Evolutionary conservation across 2,888 invertebrate species (phyloP), one percentile per base, ranked within the genome.

Genomic region (Priocnemis perturbator): DNA sequence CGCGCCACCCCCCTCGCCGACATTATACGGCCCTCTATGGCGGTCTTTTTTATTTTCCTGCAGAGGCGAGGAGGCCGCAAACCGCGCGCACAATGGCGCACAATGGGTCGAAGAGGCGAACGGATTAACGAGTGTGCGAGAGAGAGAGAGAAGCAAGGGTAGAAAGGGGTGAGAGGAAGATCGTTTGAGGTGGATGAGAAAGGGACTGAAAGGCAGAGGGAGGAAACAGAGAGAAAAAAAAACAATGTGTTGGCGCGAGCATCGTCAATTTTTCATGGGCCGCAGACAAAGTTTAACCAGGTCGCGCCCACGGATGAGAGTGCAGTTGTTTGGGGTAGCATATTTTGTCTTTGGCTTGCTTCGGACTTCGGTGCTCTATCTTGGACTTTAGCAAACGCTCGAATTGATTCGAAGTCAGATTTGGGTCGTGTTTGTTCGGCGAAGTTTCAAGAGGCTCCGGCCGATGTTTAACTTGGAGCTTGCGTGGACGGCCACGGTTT

Each of bases 1-100:
- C 3, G 37, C 50, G n/a, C 47, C 50, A 50, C 5, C 14, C 19
- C 50, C 14, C 50, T 50, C 50, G 19, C 50, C 50, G 50, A 37
- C 37, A 37, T 37, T 37, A 37, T 9, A 37, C 37, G 50, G 50
- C 50, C 19, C 50, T 50, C 50, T 17, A 50, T 50, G 50, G 19
- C 4, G 50, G 50, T 17, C n/a, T 17, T 50, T 50, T 50, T 50
- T 50, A 37, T 37, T 37, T 37, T 37, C 37, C 37, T 37, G 37
- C 37, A 37, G 37, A 37, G 37, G 37, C 37, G 37, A 37, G 37
- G 37, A 37, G 37, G 37, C 37, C 37, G 37, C 17, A 50, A 50
- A 50, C 50, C 50, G 50, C 50, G 50, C 50, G 17, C 50, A 50
- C 50, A 19, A 50, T 50, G 50, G 50, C 50, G 17, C 17, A 50